Base-by-base conservation (phyloP, 1,140 invertebrate genomes). In the Heliconius congener region DNA sequence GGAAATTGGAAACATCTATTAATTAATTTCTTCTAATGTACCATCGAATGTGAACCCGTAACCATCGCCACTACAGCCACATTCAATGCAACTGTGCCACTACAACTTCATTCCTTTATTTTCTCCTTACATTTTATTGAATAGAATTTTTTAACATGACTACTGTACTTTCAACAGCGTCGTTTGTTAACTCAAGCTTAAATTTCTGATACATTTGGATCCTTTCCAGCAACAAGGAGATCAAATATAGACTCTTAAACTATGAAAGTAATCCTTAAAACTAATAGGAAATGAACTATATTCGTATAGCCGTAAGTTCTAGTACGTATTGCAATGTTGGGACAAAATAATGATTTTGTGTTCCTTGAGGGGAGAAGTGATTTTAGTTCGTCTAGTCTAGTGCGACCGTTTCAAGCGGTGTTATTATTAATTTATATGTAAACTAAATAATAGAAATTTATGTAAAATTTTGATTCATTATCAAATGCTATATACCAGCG, bases 181-280 rank as follows among this genome's bases (percentile, higher is more conserved):
- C 81, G 77, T 81, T 78, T 77, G 71, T 70, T 75, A 78, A 82
- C 57, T 83, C 73, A 52, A 77, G 82, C 83, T 78, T 81, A 73
- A 84, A 84, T 84, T 81, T 76, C 74, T 83, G 82, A 83, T 87
- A 82, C 82, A 84, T 73, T 87, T 87, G 86, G 86, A 86, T 66
- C 19, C 16, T 46, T 23, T 83, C 85, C 86, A 86, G 78, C 74
- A 74, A 73, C 16, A 79, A 79, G 77, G 77, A 82, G 76, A 82
- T 72, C 81, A 77, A 42, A 70, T 76, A 37, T 50, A 46, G 66
- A 70, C 23, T 70, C 60, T 57, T 66, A 23, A 34, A 34, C 60
- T 23, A 46, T 19, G 66, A 66, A 66, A 27, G 3, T 30, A 66
- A 66, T 66, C 27, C 27, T 66, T 30, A 23, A 60, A 60, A 27